Evolutionary conservation across 2,113 vertebrate genomes (phyloP), one percentile per base, ranked within the genome.

Genomic region (Hemicordylus capensis): DNA sequence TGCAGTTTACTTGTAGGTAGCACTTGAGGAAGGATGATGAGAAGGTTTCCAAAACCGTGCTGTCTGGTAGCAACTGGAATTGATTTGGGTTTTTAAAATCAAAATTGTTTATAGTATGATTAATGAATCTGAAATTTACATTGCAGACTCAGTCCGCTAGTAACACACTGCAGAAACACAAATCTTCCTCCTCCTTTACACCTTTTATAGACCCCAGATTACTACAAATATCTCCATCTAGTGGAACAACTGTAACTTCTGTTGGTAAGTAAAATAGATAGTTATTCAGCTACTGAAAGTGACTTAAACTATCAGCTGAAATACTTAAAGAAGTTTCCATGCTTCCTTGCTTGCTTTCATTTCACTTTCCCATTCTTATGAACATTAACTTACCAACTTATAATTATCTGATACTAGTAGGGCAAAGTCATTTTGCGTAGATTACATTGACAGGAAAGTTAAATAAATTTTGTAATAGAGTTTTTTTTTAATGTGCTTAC

Each of bases 101-200:
- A 54, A 0, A 89, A 83, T 88, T 93, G 94, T 92, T 86, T 92
- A 76, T 89, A 96, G 95, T 93, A 93, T 90, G 92, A 96, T 96
- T 97, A 96, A 97, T 95, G 81, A 91, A 93, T 92, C 94, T 96
- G 95, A 95, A 96, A 96, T 96, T 97, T 97, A 93, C 95, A 93
- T 96, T 96, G 89, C 93, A 99, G 98, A 99, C 98, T 95, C 98
- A 99, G 95, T 99, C 99, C 85, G 98, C 98, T 96, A 99, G 98
- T 95, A 99, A 98, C 97, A 98, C 98, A 95, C 97, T 99, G 96
- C 98, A 99, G 98, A 99, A 99, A 97, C 98, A 99, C 97, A 99
- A 99, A 98, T 99, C 99, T 87, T 99, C 98, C 89, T 99, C 99
- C 89, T 99, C 99, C 94, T 99, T 99, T 96, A 99, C 99, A 88